Percentiles rank a stretch among this genome's conserved stretches.
These are phyloP conservation scores for Lypha dubia DNA, from an alignment of 2,888 invertebrate genomes.

Conservation along the genomic window DNA sequence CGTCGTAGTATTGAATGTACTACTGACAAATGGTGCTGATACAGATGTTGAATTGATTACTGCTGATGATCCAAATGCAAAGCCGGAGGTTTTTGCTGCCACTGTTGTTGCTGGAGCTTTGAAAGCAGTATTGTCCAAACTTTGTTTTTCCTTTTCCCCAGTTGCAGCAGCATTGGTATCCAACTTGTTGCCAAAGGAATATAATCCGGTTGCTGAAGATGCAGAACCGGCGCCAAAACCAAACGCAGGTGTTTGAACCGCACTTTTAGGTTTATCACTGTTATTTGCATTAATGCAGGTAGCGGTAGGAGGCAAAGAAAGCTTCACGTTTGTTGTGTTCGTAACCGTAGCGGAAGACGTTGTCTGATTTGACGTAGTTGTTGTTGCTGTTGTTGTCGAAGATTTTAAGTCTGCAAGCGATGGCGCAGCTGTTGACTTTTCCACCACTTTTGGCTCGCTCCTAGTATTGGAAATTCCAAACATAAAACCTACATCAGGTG, in stretches of 20 bases:
- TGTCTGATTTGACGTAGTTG: conserved; percentile 45
- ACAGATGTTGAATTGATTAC: conserved; percentile 7
- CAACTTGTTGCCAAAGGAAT: conserved; percentile 69
- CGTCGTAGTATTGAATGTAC: conserved; percentile 42
- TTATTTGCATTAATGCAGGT: conserved; percentile 41
- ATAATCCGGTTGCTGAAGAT: conserved; percentile 69
- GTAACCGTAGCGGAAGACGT: conserved; percentile 42
- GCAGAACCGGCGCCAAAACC: conserved; percentile 54
- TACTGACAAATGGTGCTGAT: conserved; percentile 29
- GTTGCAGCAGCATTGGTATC: conserved; percentile 24
- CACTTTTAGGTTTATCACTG: conserved; percentile 61
- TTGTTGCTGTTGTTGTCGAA: conserved; percentile 30
- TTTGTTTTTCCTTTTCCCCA: conserved; percentile 17
- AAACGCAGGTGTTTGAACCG: conserved; percentile 64
- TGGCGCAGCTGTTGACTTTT: conserved; percentile 39
- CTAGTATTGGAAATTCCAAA: conserved; percentile 67
- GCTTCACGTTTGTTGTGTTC: conserved; percentile 72
- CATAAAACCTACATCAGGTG: conserved; percentile 72
- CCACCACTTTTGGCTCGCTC: conserved; percentile 39
- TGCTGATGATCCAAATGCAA: conserved; percentile 52
- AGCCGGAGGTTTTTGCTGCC: conserved; percentile 33
- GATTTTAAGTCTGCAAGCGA: conserved; percentile 46
- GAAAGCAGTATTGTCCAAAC: conserved; percentile 66
- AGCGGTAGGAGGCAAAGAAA: conserved; percentile 70
- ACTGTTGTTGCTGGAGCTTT: conserved; percentile 60